Base-by-base conservation (phyloP, 2,113 vertebrate genomes). In the Erpornis zantholeuca region DNA sequence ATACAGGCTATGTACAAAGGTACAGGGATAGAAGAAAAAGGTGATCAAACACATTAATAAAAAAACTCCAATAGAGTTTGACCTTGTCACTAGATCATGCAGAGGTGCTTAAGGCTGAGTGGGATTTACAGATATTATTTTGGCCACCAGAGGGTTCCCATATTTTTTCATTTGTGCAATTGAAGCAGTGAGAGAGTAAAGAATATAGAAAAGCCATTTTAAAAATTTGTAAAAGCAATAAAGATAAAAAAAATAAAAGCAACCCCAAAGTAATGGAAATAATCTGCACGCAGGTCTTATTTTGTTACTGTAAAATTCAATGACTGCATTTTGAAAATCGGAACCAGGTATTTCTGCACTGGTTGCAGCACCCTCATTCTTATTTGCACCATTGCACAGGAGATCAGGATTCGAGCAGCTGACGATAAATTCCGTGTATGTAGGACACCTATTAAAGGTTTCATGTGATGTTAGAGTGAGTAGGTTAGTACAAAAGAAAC, bases 71-170 rank as follows among this genome's bases (percentile, higher is more conserved):
- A 65, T 24, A 96, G 56, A 77, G 80, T 85, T 70, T 75, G 36
- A 87, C 54, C 70, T 88, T 93, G 65, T 44, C 18, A 4, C 33
- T 63, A 65, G 35, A 68, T 87, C 33, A 14, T 76, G 44, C 57
- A 77, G 59, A 69, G 59, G 42, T 85, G 57, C 54, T 86, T 96
- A 93, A 88, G 73, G 35, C 66, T 96, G 91, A 93, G 12, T 82
- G 72, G 78, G 53, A 78, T 88, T 95, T 97, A 94, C 71, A 95
- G 83, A 71, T 95, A 93, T 70, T 92, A 77, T 92, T 97, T 97
- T 94, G 90, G 68, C 95, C 94, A 95, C 94, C 90, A 97, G 92
- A 95, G 94, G 92, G 92, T 96, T 97, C 93, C 91, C 89, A 92
- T 92, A 94, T 96, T 94, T 95, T 92, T 86, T 73, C 36, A 83